Evolutionary conservation across 2,113 vertebrate species (phyloP).

Genomic region (Anseranas semipalmata): DNA sequence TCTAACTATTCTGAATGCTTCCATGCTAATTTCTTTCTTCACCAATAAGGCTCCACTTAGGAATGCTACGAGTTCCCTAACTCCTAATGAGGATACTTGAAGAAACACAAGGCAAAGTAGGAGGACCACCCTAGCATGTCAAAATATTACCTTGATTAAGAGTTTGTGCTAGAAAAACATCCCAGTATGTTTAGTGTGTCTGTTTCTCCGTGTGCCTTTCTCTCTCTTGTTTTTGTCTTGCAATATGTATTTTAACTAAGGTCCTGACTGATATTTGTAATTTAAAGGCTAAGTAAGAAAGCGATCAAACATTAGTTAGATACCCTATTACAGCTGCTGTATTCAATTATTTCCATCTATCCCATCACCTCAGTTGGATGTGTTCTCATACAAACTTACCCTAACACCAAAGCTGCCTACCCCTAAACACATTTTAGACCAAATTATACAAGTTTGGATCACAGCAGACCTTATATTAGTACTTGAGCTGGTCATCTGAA

Average conservation of each 20-base stretch:
- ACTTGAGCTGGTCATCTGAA: not conserved
- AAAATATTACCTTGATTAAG: not conserved
- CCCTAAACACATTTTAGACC: not conserved
- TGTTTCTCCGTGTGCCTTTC: not conserved
- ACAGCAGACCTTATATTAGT: not conserved
- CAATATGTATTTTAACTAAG: not conserved
- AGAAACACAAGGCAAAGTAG: not conserved
- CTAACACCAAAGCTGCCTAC: not conserved
- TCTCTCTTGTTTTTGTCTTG: not conserved
- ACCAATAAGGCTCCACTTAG: not conserved
- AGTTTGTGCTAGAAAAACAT: not conserved
- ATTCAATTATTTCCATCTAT: not conserved
- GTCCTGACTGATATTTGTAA: not conserved
- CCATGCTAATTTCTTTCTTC: not conserved
- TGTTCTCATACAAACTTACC: not conserved
- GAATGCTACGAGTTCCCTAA: not conserved
- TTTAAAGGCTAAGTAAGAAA: not conserved
- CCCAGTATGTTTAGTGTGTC: not conserved
- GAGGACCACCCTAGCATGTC: not conserved
- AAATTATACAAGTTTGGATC: not conserved
- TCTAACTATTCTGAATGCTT: not conserved
- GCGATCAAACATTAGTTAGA: not conserved
- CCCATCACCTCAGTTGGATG: not conserved
- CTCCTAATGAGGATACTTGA: not conserved
- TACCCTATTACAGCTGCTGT: not conserved